phyloP scores from a whole-genome alignment of 2,797 vertebrate genomes.

The Hypotaenidia okinawae region DNA sequence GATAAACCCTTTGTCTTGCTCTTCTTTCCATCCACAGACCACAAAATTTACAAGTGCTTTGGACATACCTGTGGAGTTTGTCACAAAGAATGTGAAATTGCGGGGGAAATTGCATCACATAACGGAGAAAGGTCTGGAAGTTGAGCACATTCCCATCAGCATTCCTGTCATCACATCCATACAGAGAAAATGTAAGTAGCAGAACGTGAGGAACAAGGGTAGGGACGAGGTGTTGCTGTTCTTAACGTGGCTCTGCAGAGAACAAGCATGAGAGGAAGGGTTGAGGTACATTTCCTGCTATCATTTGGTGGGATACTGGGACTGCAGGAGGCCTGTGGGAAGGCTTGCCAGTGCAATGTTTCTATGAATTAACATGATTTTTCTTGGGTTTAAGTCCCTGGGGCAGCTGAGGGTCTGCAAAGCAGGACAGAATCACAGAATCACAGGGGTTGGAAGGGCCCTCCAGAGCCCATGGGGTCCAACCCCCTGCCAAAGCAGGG shows the following conservation, averaged over 20 bases:
- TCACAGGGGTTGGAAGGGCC: no score
- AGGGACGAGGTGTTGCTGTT: not conserved
- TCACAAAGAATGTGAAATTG: conserved; percentile 88
- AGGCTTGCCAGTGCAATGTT: not conserved
- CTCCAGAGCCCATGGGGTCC: no score
- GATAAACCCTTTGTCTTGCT: not conserved
- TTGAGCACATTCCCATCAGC: conserved; percentile 90
- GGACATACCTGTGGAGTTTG: conserved; percentile 88
- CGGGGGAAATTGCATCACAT: conserved; percentile 84
- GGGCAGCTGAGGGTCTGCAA: no score
- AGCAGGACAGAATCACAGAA: no score
- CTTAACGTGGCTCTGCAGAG: not conserved
- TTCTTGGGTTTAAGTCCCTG: no score
- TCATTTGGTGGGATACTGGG: not conserved
- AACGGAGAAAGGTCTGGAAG: conserved; percentile 84
- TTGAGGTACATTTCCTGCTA: not conserved
- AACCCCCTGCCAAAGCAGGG: no score
- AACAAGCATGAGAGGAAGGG: not conserved
- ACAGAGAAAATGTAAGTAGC: conserved; percentile 81
- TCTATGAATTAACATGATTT: not conserved
- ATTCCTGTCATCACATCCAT: conserved; percentile 84
- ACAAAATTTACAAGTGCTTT: conserved; percentile 84
- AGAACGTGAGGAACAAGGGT: not conserved
- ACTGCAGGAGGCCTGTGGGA: not conserved
- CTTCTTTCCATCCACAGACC: conserved; percentile 62